Conservation (phyloP, 2,888 invertebrate species). For the Heteropelma amictum region DNA sequence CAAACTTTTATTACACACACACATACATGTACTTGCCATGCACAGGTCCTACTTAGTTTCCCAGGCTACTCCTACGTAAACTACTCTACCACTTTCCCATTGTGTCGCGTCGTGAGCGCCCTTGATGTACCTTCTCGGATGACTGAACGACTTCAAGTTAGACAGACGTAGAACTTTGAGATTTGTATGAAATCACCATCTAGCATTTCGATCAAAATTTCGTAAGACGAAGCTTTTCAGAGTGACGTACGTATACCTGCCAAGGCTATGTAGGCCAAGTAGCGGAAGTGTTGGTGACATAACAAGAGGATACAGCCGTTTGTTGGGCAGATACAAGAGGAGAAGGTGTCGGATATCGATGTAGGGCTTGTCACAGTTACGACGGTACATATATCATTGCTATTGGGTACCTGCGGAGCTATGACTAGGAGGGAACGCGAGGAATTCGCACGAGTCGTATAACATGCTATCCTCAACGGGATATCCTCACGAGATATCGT, state of each 20-base stretch:
- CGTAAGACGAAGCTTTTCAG: background rate
- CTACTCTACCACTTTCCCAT: too few relatives aligned
- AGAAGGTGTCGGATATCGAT: constrained; percentile 7
- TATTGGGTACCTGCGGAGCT: constrained; percentile 27
- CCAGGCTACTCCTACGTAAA: too few relatives aligned
- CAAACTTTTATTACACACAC: too few relatives aligned
- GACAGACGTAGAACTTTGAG: background rate
- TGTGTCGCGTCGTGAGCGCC: too few relatives aligned
- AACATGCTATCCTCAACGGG: constrained; percentile 31
- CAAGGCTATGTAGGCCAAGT: background rate
- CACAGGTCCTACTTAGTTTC: too few relatives aligned
- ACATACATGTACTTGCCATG: too few relatives aligned
- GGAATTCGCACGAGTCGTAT: constrained; percentile 41
- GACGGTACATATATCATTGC: constrained; percentile 26
- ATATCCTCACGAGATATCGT: constrained; percentile 47
- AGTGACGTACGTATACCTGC: background rate
- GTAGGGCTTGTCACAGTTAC: background rate
- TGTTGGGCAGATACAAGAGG: background rate
- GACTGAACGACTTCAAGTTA: constrained; percentile 17
- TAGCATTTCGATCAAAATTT: background rate
- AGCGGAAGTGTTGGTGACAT: constrained; percentile 3
- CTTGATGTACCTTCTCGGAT: background rate
- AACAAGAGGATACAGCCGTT: constrained; percentile 20
- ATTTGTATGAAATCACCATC: background rate
- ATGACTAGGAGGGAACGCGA: constrained; percentile 26